Conservation (phyloP, 1,140 invertebrate species). For the Drosophila lowei region DNA sequence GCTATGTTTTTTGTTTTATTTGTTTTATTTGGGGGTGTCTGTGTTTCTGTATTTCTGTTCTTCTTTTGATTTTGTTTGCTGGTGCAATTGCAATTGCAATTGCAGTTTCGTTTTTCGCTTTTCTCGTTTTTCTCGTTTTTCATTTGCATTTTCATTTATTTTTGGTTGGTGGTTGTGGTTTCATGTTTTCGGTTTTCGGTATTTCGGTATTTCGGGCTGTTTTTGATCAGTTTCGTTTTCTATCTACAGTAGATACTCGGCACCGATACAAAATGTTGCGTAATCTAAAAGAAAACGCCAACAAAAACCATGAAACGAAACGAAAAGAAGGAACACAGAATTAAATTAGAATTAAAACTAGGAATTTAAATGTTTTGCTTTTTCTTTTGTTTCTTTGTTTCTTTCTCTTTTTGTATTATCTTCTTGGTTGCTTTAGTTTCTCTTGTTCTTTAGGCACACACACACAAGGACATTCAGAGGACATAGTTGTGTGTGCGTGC, state of each 20-base stretch:
- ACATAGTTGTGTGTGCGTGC: slow-evolving; percentile 19
- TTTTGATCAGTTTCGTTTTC: slow-evolving; percentile 46
- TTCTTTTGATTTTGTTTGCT: slow-evolving; percentile 24
- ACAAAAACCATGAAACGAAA: slow-evolving; percentile 82
- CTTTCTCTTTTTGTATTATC: slow-evolving; percentile 26
- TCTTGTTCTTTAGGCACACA: slow-evolving; percentile 11
- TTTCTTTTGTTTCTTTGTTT: slow-evolving; percentile 18
- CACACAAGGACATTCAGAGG: slow-evolving; percentile 4
- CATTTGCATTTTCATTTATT: slow-evolving; percentile 41
- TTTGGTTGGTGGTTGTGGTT: slow-evolving; percentile 52
- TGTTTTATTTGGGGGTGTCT: slow-evolving; percentile 3
- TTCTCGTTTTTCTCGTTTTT: slow-evolving; percentile 14
- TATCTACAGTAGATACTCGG: slow-evolving; percentile 83
- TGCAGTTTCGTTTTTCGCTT: slow-evolving; percentile 24
- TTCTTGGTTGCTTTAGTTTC: slow-evolving; percentile 29
- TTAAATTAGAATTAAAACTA: slow-evolving; percentile 77
- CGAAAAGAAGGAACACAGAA: slow-evolving; percentile 76
- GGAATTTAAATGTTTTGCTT: slow-evolving; percentile 33
- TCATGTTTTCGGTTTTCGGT: slow-evolving; percentile 8
- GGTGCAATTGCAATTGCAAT: slow-evolving; percentile 22
- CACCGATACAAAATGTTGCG: slow-evolving; percentile 83
- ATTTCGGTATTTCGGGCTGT: slow-evolving; percentile 25
- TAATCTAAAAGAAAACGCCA: slow-evolving; percentile 81
- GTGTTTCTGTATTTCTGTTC: slow-evolving; percentile 30
- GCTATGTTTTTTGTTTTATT: slow-evolving; percentile 20